These are phyloP conservation scores for Falco novaeseelandiae DNA, from an alignment of 2,797 vertebrate species.

Conservation along the genomic window DNA sequence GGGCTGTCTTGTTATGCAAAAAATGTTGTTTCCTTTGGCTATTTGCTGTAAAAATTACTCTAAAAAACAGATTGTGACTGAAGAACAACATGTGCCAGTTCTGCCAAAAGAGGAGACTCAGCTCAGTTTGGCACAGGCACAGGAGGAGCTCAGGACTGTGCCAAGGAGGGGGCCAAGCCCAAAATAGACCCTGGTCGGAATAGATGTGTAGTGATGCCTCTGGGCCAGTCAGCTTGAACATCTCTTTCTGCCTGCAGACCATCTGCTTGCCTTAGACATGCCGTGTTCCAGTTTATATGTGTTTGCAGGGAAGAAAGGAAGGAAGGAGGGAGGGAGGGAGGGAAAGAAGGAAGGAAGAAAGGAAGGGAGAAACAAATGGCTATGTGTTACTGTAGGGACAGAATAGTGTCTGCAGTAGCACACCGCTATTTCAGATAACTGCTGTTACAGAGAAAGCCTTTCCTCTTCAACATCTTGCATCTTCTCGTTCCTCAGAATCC, in stretches of 20 bases:
- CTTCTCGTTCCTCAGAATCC: neutral
- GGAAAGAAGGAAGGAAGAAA: neutral
- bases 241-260: neutral
- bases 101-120: constrained; percentile 11
- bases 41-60: constrained; percentile 30
- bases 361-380: neutral
- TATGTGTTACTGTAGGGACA: neutral
- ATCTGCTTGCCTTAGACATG: neutral
- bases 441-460: neutral
- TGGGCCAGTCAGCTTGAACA: neutral
- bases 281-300: neutral
- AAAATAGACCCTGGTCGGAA: constrained; percentile 39
- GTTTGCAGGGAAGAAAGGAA: neutral
- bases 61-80: constrained; percentile 57
- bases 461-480: neutral
- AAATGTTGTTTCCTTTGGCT: constrained; percentile 8
- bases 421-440: neutral
- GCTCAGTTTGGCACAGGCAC: constrained; percentile 29
- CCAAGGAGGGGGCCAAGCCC: constrained; percentile 31
- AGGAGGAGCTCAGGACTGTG: neutral
- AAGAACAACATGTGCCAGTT: constrained; percentile 54
- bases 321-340: neutral
- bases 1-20: neutral
- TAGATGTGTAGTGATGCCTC: neutral
- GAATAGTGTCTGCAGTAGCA: neutral